A percentile compares a stretch with the other conserved stretches of the same genome.
These are phyloP conservation scores for Chaenogobius annularis DNA, from an alignment of 2,113 vertebrate species.

Conservation along the genomic window DNA sequence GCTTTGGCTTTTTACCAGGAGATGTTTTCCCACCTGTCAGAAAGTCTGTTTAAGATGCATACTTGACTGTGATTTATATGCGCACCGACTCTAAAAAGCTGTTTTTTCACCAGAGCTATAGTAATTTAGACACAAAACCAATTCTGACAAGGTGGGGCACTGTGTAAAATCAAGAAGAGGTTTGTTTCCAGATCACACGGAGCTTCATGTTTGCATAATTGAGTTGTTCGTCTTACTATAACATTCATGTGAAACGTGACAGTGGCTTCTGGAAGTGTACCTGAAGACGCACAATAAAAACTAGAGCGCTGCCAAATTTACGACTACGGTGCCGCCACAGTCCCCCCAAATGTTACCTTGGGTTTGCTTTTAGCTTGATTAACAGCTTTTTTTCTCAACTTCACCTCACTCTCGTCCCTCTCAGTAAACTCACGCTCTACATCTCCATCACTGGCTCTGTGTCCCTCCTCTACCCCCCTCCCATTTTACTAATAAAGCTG, in stretches of 20 bases:
- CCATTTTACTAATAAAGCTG: conserved; percentile 85
- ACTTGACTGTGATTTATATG: conserved; percentile 42
- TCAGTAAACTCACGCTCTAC: conserved; percentile 1
- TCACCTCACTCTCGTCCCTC: conserved; percentile 63
- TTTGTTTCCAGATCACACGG: neutral
- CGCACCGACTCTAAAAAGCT: conserved; percentile 14
- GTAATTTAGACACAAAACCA: neutral
- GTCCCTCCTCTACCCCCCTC: conserved; percentile 56
- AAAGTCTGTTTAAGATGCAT: conserved; percentile 45
- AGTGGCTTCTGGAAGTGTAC: neutral
- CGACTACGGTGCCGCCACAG: too few relatives aligned
- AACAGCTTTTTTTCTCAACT: conserved; percentile 51
- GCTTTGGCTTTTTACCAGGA: conserved; percentile 54
- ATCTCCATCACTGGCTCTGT: conserved; percentile 10
- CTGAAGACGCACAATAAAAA: too few relatives aligned
- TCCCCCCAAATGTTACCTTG: neutral
- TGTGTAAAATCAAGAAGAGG: neutral
- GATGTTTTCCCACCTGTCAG: conserved; percentile 67
- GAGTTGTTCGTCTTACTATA: neutral
- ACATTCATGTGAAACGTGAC: neutral
- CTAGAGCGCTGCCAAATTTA: too few relatives aligned
- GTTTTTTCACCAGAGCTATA: neutral
- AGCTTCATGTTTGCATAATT: neutral
- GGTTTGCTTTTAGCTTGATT: conserved; percentile 3
- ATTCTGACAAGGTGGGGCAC: neutral